These are phyloP conservation scores for Chloroceryle inda DNA, from an alignment of 2,797 vertebrate species.

Conservation along the genomic window DNA sequence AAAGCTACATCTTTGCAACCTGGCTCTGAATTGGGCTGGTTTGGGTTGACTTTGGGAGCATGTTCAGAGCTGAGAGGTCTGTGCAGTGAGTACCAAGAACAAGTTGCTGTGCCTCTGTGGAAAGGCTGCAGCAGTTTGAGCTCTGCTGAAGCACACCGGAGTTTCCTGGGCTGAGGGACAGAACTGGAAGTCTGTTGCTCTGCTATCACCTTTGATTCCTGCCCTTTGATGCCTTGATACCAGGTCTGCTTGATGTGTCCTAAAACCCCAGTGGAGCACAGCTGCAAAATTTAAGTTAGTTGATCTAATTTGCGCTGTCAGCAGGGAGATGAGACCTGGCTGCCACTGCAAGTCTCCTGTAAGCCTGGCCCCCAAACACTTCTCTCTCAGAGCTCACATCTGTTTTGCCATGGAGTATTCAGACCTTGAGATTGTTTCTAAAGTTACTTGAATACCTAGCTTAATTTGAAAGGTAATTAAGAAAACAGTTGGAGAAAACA, in stretches of 20 bases:
- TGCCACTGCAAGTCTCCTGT: not conserved
- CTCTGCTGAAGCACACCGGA: not conserved
- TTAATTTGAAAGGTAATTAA: slow-evolving; percentile 36
- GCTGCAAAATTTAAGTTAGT: not conserved
- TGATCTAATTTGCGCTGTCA: not conserved
- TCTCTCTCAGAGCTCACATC: not conserved
- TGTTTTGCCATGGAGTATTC: not conserved
- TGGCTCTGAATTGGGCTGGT: not conserved
- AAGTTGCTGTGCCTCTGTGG: not conserved
- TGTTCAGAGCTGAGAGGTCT: not conserved
- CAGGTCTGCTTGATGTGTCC: not conserved
- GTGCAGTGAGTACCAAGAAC: not conserved
- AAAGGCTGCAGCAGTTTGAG: accelerated
- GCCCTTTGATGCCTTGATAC: not conserved
- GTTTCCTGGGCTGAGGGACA: not conserved
- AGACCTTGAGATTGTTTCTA: not conserved
- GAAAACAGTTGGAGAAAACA: slow-evolving; percentile 3
- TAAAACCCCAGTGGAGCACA: not conserved
- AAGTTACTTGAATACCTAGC: not conserved
- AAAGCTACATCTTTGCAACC: not conserved
- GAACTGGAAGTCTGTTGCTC: not conserved
- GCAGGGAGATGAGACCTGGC: not conserved
- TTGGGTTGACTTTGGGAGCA: not conserved
- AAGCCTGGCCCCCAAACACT: not conserved
- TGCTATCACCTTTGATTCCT: not conserved